Percentiles rank a stretch among this genome's conserved stretches.
phyloP scores from a whole-genome alignment of 2,797 vertebrate species.

The Lophotriccus pileatus region DNA sequence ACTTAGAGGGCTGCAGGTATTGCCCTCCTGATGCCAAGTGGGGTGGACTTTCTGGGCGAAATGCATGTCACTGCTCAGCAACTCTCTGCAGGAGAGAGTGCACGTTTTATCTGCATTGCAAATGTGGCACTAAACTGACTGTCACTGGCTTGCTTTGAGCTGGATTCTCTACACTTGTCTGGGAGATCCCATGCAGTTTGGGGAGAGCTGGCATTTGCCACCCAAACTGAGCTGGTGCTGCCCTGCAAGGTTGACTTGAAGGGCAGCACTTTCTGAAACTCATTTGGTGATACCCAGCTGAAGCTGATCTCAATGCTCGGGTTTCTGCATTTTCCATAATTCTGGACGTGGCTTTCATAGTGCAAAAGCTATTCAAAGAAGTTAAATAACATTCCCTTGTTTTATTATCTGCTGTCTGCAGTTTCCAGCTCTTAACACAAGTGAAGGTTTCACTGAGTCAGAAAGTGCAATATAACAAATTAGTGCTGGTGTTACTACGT shows the following conservation, averaged over 20 bases:
- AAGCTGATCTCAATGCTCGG: background rate
- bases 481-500: background rate
- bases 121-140: background rate
- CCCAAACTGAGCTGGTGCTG: background rate
- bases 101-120: background rate
- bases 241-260: background rate
- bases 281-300: background rate
- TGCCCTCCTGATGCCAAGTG: background rate
- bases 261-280: background rate
- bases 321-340: background rate
- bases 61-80: background rate
- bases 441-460: background rate
- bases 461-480: background rate
- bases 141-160: background rate
- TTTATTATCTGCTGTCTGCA: background rate
- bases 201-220: background rate
- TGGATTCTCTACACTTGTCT: accelerated
- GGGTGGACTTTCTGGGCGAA: background rate
- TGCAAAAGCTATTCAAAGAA: background rate
- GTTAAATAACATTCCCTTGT: background rate
- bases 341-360: background rate
- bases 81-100: accelerated
- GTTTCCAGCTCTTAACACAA: background rate
- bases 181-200: background rate
- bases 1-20: background rate